Evolutionary conservation across 2,888 invertebrate genomes (phyloP).

Genomic region (Salpingus planirostris): DNA sequence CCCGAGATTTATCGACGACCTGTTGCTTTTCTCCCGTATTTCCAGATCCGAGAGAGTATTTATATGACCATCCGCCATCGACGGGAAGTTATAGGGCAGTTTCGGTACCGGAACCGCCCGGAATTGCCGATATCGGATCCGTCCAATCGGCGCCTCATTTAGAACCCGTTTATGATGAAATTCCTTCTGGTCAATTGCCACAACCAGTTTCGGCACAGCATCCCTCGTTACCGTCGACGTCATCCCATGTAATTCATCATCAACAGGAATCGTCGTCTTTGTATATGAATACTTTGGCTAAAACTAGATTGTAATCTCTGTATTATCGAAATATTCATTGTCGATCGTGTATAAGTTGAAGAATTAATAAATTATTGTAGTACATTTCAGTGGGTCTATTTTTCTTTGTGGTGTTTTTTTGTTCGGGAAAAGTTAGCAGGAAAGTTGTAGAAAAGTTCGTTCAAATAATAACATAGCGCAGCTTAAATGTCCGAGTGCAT

Average conservation of each 20-base stretch:
- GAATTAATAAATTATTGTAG: no score
- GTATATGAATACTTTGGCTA: conserved; percentile 27
- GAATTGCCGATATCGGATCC: conserved; percentile 24
- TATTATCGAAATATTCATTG: no score
- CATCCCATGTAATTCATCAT: no score
- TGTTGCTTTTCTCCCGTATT: conserved; percentile 10
- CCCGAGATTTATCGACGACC: neutral
- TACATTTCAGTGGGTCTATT: no score
- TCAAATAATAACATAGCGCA: no score
- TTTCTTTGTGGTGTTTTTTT: no score
- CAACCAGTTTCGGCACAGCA: conserved; percentile 5
- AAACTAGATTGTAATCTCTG: conserved; percentile 25
- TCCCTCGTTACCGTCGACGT: conserved; percentile 14
- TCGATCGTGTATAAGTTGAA: no score
- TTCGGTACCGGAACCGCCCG: conserved; percentile 35
- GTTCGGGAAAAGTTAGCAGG: no score
- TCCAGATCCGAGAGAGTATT: conserved; percentile 49
- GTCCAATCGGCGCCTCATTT: conserved; percentile 24
- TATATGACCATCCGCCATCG: conserved; percentile 51
- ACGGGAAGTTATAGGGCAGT: conserved; percentile 36
- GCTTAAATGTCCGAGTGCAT: no score
- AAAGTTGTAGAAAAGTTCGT: no score
- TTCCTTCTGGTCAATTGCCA: conserved; percentile 40
- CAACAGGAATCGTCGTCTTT: conserved; percentile 18
- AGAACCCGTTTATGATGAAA: conserved; percentile 62